phyloP scores from a whole-genome alignment of 2,888 invertebrate genomes.

The Leucozona laternaria region DNA sequence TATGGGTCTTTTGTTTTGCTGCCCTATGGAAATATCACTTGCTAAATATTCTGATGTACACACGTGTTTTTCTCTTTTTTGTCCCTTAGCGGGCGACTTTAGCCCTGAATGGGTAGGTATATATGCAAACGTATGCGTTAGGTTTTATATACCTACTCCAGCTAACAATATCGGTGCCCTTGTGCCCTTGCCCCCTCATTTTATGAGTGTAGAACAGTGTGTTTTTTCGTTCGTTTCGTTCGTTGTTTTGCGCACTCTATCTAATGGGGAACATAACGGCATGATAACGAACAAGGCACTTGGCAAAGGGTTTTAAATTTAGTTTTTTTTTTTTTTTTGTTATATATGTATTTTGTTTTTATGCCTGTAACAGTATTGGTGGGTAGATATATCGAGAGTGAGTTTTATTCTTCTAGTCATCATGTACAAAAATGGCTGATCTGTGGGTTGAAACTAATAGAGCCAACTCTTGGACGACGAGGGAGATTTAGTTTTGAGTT shows the following conservation, averaged over 20 bases:
- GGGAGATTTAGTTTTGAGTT: background rate
- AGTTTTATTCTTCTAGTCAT: slow-evolving; percentile 20
- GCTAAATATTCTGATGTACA: slow-evolving; percentile 19
- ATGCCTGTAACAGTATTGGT: background rate
- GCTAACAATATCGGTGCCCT: slow-evolving; percentile 68
- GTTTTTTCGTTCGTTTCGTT: slow-evolving; percentile 19
- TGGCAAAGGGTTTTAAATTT: slow-evolving; percentile 32
- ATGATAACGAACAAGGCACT: slow-evolving; percentile 31
- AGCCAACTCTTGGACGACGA: background rate
- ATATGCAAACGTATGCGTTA: slow-evolving; percentile 2
- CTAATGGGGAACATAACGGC: slow-evolving; percentile 22
- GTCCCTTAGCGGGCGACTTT: slow-evolving; percentile 42
- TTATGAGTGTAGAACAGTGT: background rate
- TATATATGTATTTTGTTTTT: too few species aligned
- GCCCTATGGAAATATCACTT: slow-evolving; percentile 71
- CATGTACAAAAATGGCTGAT: slow-evolving; percentile 15
- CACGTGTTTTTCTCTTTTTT: slow-evolving; percentile 55
- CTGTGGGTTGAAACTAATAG: slow-evolving; percentile 5
- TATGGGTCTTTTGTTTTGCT: slow-evolving; percentile 52
- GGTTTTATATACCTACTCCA: slow-evolving; percentile 6
- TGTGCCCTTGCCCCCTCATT: slow-evolving; percentile 9
- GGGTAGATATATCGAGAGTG: background rate
- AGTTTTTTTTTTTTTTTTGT: slow-evolving; percentile 9
- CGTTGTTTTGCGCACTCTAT: slow-evolving; percentile 24
- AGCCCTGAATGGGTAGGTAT: slow-evolving; percentile 33